These are phyloP conservation scores for Zoroaster sp. DNA, from an alignment of 53 echinoderm and acorn worm species.

Conservation along the genomic window DNA sequence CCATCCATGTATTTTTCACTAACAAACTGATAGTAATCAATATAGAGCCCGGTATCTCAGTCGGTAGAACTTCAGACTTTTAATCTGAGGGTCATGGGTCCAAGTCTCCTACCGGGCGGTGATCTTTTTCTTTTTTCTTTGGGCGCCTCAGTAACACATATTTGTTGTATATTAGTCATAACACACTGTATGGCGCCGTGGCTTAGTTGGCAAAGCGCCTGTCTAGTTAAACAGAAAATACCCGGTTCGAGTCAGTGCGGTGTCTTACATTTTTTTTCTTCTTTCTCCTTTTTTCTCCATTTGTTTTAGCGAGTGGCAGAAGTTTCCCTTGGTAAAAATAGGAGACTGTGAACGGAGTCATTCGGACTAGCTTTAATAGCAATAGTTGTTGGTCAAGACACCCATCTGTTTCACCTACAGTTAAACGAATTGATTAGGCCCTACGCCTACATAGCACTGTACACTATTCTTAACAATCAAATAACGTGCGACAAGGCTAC, in stretches of 20 bases:
- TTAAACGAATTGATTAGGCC: too few relatives aligned
- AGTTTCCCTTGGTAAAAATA: too few relatives aligned
- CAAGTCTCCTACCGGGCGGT: conserved; percentile 27
- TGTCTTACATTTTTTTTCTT: conserved; percentile 21
- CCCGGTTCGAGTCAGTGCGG: conserved; percentile 75
- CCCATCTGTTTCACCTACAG: too few relatives aligned
- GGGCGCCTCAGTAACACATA: background rate
- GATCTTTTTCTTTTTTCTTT: background rate
- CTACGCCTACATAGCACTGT: too few relatives aligned
- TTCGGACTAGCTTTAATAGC: too few relatives aligned
- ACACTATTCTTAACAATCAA: too few relatives aligned
- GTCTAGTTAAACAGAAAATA: conserved; percentile 72
- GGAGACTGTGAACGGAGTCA: too few relatives aligned
- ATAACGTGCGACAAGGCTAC: too few relatives aligned
- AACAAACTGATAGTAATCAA: background rate
- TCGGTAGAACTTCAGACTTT: conserved; percentile 43
- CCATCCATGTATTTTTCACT: background rate
- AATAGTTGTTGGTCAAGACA: too few relatives aligned
- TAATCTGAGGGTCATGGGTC: conserved; percentile 29
- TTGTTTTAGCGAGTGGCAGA: conserved; percentile 60
- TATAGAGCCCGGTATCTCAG: conserved; percentile 21
- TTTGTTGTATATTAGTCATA: background rate
- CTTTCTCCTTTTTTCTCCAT: background rate
- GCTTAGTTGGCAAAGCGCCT: conserved; percentile 69
- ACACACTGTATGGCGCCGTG: conserved; percentile 46